These are phyloP conservation scores for Tokudaia muenninki DNA, from an alignment of 2,797 vertebrate genomes.

Conservation along the genomic window DNA sequence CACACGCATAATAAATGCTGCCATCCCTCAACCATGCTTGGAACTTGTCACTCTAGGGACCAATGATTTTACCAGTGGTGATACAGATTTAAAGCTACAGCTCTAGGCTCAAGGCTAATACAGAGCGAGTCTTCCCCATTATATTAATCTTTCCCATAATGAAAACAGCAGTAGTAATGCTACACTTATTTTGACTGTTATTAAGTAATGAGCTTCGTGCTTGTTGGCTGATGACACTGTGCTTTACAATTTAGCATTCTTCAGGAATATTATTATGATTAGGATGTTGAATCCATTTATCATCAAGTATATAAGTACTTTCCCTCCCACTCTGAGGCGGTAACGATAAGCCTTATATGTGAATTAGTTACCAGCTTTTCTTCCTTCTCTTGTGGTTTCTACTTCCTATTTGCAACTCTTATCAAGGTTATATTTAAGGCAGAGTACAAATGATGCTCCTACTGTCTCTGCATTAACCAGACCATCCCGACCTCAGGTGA, in stretches of 20 bases:
- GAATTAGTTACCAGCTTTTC: neutral
- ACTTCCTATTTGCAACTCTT: constrained; percentile 15
- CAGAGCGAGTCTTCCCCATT: neutral
- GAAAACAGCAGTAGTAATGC: neutral
- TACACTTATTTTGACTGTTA: neutral
- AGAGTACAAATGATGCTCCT: neutral
- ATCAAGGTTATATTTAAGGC: neutral
- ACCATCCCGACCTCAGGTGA: neutral
- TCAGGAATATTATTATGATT: constrained; percentile 1
- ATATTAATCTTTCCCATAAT: neutral
- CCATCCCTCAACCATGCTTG: neutral
- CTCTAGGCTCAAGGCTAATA: neutral
- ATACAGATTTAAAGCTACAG: neutral
- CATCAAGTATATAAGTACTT: neutral
- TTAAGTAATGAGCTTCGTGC: neutral
- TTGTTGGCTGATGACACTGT: neutral
- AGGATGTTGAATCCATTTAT: neutral
- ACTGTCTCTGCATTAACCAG: neutral
- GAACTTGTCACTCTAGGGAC: neutral
- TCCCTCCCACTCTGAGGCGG: neutral
- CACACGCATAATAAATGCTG: neutral
- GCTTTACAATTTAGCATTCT: neutral
- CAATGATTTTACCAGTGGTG: constrained; percentile 10
- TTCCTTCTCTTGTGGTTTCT: neutral
- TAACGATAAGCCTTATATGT: neutral